These are phyloP conservation scores for Falco punctatus DNA, from an alignment of 2,113 vertebrate genomes.

Conservation along the genomic window DNA sequence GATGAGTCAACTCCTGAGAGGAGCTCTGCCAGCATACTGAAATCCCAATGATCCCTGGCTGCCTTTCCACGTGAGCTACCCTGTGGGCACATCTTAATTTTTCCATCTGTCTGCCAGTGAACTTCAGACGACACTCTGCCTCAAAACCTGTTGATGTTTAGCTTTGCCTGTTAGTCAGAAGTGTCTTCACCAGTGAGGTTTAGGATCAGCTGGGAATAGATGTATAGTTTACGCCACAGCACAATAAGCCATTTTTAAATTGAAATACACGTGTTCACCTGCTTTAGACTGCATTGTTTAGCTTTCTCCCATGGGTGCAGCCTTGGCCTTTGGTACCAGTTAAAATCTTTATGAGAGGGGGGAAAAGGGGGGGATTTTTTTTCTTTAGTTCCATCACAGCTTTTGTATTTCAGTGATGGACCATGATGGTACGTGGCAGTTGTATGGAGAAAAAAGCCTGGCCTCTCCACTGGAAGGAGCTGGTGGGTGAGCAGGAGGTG, in stretches of 20 bases:
- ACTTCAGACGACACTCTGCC: neutral
- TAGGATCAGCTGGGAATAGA: neutral
- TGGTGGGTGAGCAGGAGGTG: neutral
- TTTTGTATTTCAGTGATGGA: neutral
- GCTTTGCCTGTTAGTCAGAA: neutral
- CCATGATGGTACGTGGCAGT: neutral
- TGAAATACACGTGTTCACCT: neutral
- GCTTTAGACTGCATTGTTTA: neutral
- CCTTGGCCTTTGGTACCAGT: neutral
- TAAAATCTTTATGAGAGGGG: neutral
- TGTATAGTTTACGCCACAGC: neutral
- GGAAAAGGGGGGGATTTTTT: rapidly evolving
- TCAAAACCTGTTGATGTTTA: neutral
- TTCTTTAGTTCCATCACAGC: neutral
- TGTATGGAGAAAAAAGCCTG: neutral
- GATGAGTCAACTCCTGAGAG: neutral
- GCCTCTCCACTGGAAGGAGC: neutral
- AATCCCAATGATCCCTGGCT: neutral
- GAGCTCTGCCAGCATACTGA: neutral
- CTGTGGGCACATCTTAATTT: neutral
- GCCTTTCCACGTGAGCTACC: neutral
- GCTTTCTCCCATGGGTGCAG: neutral
- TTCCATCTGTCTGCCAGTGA: neutral
- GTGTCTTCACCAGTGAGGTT: neutral
- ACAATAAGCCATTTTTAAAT: neutral